Conservation (phyloP, 2,888 invertebrate genomes). For the Apantesis nais region DNA sequence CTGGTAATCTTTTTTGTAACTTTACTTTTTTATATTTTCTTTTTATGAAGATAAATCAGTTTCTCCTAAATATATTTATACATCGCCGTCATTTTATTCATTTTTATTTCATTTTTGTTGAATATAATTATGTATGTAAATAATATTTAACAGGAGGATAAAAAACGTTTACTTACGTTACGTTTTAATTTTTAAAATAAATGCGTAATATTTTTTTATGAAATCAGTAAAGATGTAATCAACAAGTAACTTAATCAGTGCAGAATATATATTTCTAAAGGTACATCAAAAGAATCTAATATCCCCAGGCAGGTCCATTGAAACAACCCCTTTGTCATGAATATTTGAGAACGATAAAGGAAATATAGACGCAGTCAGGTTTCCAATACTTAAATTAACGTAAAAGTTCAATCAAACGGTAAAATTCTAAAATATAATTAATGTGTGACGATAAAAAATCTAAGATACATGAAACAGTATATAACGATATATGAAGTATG, state of each 20-base stretch:
- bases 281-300: slow-evolving; percentile 22
- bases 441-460: slow-evolving; percentile 46
- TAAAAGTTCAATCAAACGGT: slow-evolving; percentile 23
- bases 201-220: neutral
- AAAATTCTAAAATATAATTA: slow-evolving; percentile 37
- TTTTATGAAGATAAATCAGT: too few species aligned
- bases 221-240: neutral
- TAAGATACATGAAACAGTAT: slow-evolving; percentile 52
- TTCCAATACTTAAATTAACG: slow-evolving; percentile 34
- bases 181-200: too few species aligned
- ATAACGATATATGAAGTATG: slow-evolving; percentile 52
- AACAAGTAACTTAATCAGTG: neutral
- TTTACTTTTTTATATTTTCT: too few species aligned
- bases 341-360: slow-evolving; percentile 15
- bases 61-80: too few species aligned
- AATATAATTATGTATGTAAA: too few species aligned
- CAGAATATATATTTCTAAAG: neutral
- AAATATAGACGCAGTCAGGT: slow-evolving; percentile 15
- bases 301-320: slow-evolving; percentile 15
- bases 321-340: slow-evolving; percentile 16
- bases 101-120: too few species aligned
- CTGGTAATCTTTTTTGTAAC: too few species aligned
- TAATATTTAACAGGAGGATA: too few species aligned
- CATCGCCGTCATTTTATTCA: too few species aligned
- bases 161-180: too few species aligned